Evolutionary conservation across 2,888 invertebrate species (phyloP).

Genomic region (Lithophane socia): DNA sequence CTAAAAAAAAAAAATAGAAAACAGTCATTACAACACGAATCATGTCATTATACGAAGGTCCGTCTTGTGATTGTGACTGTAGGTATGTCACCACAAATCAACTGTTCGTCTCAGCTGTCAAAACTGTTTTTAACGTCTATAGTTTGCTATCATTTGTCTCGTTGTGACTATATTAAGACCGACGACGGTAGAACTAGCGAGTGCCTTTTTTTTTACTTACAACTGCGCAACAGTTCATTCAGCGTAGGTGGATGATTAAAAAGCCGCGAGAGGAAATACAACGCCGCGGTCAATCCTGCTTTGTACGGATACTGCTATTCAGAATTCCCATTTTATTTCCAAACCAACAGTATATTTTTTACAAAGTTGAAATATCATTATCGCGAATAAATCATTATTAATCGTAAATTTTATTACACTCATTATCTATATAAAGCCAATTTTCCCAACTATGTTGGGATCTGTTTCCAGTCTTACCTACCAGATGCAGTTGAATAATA

Average conservation of each 20-base stretch:
- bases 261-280: slow-evolving; percentile 1
- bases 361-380: not conserved
- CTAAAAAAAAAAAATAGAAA: no score
- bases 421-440: not conserved
- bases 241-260: slow-evolving; percentile 1
- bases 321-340: not conserved
- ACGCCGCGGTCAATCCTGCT: not conserved
- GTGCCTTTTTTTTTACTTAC: not conserved
- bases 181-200: not conserved
- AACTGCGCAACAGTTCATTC: not conserved
- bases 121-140: not conserved
- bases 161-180: no score
- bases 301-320: not conserved
- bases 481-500: no score
- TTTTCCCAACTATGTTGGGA: not conserved
- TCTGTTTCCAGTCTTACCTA: no score
- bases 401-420: not conserved
- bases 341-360: not conserved
- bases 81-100: no score
- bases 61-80: no score
- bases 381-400: not conserved
- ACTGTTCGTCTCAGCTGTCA: no score
- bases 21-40: no score
- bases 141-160: not conserved
- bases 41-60: no score